Base-by-base conservation (phyloP, 2,113 vertebrate species). In the Amblyopsis rosae region DNA sequence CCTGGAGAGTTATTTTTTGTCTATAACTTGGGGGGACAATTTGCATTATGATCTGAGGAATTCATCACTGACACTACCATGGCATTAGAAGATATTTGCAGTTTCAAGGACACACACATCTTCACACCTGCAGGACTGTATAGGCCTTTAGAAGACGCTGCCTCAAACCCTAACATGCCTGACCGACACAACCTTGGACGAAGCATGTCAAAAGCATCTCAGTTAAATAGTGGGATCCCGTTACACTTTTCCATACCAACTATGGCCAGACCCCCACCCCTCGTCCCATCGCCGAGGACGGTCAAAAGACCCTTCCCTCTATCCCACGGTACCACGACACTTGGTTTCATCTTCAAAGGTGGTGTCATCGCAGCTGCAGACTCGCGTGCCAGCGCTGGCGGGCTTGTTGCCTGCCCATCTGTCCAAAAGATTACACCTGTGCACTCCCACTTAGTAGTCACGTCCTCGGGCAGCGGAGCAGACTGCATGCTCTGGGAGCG, bases 321-420 rank as follows among this genome's bases (percentile, higher is more conserved):
- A 57, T 49, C 75, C 58, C 95, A 96, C 0, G 94, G 94, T 66
- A 95, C 95, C 35, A 95, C 94, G 3, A 96, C 94, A 0, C 71
- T 96, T 70, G 92, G 91, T 16, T 96, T 95, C 77, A 85, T 92
- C 60, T 95, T 93, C 83, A 87, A 89, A 47, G 91, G 90, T 0
- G 94, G 95, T 0, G 92, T 95, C 57, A 92, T 95, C 1, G 94
- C 93, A 3, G 95, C 95, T 0, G 94, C 94, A 0, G 95, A 95
- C 69, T 93, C 94, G 0, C 92, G 95, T 0, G 93, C 94, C 48
- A 95, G 94, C 80, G 92, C 93, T 0, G 89, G 80, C 3, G 86
- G 82, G 19, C 91, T 93, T 2, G 92, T 95, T 45, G 85, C 76
- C 3, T 93, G 93, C 58, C 93, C 94, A 0, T 67, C 75, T 51